Base-by-base conservation (phyloP, 1,140 invertebrate genomes). In the Bombus waltoni region DNA sequence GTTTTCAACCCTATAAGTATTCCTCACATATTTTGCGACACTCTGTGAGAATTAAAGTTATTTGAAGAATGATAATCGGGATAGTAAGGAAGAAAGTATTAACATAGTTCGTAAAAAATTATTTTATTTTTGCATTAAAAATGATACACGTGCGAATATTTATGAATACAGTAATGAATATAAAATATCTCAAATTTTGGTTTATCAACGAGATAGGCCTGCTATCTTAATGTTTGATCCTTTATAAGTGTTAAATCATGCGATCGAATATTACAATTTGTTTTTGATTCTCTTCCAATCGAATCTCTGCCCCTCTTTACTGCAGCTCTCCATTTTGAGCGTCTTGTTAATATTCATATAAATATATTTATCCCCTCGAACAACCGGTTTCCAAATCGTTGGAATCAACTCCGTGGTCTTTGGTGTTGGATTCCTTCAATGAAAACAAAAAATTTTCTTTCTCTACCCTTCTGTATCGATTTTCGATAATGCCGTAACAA, bases 361-460 rank as follows among this genome's bases (percentile, higher is more conserved):
- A 42, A 85, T 15, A 15, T 87, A 77, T 1, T 65, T 9, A 5
- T 87, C 66, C 15, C 73, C 35, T 28, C 47, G 53, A 1, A 72
- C 57, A 0, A 93, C 3, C 18, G 92, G 91, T 62, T 71, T 47
- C 92, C 92, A 93, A n/a, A 71, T 42, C 18, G 73, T 38, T 3
- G 83, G 25, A 62, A 88, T 79, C 1, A 89, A 40, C 1, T 90
- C 53, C 3, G 87, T 89, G 47, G 28, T 59, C 11, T 5, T 53
- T 11, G 87, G 83, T 15, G 90, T 92, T 72, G 92, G 92, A 70
- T 87, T 88, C 18, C 92, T 92, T 44, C 3, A 86, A 74, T 11
- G 47, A 44, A 32, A 25, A 78, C 65, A 2, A 22, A 32, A 35
- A 35, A 82, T 62, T 62, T 62, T 1, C 57, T 28, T 28, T 28